phyloP scores from a whole-genome alignment of 2,888 invertebrate species.

The Arctia plantaginis region DNA sequence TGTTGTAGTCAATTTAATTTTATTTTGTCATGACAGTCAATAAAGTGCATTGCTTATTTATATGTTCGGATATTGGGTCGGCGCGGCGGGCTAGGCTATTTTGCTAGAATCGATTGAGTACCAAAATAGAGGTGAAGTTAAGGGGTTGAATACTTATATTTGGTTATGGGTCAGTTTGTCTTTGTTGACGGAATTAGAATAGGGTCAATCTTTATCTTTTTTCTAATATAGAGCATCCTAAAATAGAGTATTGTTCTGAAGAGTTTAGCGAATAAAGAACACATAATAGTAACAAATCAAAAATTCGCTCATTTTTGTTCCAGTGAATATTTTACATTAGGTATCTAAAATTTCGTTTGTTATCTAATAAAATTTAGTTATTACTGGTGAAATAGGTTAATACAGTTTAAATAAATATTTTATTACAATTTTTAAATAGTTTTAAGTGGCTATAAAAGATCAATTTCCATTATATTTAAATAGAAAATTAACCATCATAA shows the following conservation, averaged over 20 bases:
- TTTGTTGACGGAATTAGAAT: constrained; percentile 30
- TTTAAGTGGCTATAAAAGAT: not conserved
- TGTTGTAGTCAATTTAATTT: constrained; percentile 29
- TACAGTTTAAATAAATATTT: not conserved
- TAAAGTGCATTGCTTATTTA: constrained; percentile 48
- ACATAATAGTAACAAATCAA: not conserved
- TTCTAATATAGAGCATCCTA: not conserved
- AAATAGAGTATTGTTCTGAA: not conserved
- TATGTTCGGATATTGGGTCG: constrained; percentile 53
- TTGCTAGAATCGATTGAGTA: constrained; percentile 49
- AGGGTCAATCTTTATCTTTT: not conserved
- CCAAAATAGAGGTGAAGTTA: constrained; percentile 46
- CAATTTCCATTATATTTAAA: not conserved
- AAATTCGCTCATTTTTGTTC: not conserved
- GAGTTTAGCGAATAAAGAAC: not conserved
- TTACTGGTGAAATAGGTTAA: no score
- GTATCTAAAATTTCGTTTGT: not conserved
- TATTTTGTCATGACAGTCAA: constrained; percentile 20
- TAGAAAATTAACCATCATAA: not conserved
- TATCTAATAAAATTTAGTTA: not conserved
- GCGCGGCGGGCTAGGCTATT: constrained; percentile 36
- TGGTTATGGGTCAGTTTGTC: constrained; percentile 35
- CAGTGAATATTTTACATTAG: not conserved
- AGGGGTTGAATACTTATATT: constrained; percentile 32
- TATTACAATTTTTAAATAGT: not conserved